Evolutionary conservation across 2,888 invertebrate species (phyloP), one percentile per base, ranked within the genome.

Genomic region (Acronicta psi): DNA sequence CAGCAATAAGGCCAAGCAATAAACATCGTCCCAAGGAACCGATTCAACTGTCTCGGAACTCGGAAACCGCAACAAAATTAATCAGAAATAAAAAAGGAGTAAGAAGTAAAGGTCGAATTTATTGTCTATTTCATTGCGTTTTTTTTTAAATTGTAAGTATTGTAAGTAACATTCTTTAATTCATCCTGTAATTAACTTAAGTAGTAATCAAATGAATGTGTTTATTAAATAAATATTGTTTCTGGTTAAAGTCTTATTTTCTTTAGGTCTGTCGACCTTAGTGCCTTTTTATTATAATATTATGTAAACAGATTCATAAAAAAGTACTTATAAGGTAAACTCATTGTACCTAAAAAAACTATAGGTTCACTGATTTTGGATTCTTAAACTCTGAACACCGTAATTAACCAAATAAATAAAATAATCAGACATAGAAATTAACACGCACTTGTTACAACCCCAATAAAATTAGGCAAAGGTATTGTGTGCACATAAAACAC

Each of bases 321-420:
- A n/a, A n/a, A n/a, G n/a, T n/a, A n/a, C n/a, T n/a, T n/a, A n/a
- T n/a, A n/a, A n/a, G n/a, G n/a, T n/a, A n/a, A n/a, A n/a, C n/a
- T n/a, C n/a, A 20, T 20, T 4, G 20, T 20, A 2, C 2, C 20
- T 20, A 20, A 2, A 20, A 20, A 20, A 20, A 2, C 20, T 20
- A 20, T 5, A 20, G n/a, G n/a, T n/a, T 5, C 20, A 20, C 5
- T 20, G 5, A 20, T 20, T 9, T 25, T 25, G 1, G 1, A 62
- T 36, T 40, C 6, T 40, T n/a, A 2, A 41, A 25, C 14, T n/a
- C n/a, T n/a, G n/a, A n/a, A 34, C 38, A 18, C 14, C 16, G 37
- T 47, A 66, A 66, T 72, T 58, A 72, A 66, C 44, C 54, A 59
- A 67, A 66, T 54, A 52, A 68, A 67, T 67, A 54, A 54, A 66